Evolutionary conservation across 1,140 invertebrate species (phyloP), one percentile per base, ranked within the genome.

Genomic region (Trichomalopsis sarcophagae): DNA sequence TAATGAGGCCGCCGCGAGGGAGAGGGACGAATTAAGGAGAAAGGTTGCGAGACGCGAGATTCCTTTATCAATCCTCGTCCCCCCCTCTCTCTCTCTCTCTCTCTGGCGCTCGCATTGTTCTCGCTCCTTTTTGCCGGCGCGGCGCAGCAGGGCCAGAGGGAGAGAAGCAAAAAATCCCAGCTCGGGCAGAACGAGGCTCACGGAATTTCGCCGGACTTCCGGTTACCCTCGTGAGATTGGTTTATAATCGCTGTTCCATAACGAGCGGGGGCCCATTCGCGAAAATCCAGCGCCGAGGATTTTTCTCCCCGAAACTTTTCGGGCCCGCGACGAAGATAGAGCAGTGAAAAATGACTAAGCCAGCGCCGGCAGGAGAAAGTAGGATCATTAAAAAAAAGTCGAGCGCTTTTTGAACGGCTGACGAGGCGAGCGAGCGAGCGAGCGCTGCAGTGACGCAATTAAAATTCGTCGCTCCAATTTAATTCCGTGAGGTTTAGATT

Each of bases 11-110:
- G 76, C 82, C 33, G 27, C 30, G 75, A 87, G 86, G 87, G 14
- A 23, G 78, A 81, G 27, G 6, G 81, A 84, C 68, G 79, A 79
- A 81, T 80, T 79, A 75, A 85, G 74, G 84, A 85, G 84, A 79
- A 80, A 85, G 79, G 71, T 50, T 33, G 71, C 74, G 73, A 82
- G 80, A 73, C 40, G 71, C 74, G 73, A 82, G 80, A 73, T 66
- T 76, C 73, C 73, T 82, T 82, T 82, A 82, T 82, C 81, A 82
- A 82, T 82, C 75, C 81, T 76, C 71, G 81, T 76, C 76, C 69
- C 66, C 30, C 27, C 71, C 73, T 47, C 27, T 0, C 1, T n/a
- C 50, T 71, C 33, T 13, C 17, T n/a, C 80, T 2, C 11, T 81
- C 77, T 79, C 17, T 36, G 33, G 69, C 73, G n/a, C 33, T 74